Evolutionary conservation across 1,140 invertebrate species (phyloP), one percentile per base, ranked within the genome.

Genomic region (Bombus affinis): DNA sequence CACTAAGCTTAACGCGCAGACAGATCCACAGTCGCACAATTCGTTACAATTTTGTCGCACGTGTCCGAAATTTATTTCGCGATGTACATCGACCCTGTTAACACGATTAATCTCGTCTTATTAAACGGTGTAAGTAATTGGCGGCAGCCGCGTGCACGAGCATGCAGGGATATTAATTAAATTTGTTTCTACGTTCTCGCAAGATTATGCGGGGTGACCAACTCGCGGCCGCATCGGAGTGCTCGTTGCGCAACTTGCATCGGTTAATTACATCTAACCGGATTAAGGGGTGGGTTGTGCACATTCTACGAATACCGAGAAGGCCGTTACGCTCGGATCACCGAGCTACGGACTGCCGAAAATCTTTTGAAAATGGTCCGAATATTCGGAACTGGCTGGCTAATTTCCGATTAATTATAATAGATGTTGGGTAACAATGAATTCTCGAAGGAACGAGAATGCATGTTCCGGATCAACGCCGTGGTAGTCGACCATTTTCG

Each of bases 231-330:
- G 65, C 73, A 32, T 76, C 18, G 32, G 18, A 15, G 12, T 13
- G 47, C 75, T 62, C 47, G 42, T 74, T 47, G 15, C 12, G 35
- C 72, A 75, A 86, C 71, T 86, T 81, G 44, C 84, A 82, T 86
- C 79, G 57, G 79, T 80, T 86, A 82, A 86, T 86, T 86, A 72
- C 59, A 73, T 86, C 72, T 75, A 81, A 47, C 59, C 37, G 59
- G 84, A 86, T 86, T 81, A 82, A 78, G 47, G 53, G 57, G 8
- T 5, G 70, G 42, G 66, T 74, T 73, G 25, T 79, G 68, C 35
- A 35, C 39, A 59, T 85, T 77, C 42, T 65, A 57, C n/a, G 80
- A 81, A 70, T 81, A 57, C 44, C 28, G 37, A n/a, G 13, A 4
- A 18, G 39, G 35, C 12, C 22, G 35, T 25, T 35, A 42, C 65